Evolutionary conservation across 2,113 vertebrate genomes (phyloP).

Genomic region (Mesoclemmys tuberculata): DNA sequence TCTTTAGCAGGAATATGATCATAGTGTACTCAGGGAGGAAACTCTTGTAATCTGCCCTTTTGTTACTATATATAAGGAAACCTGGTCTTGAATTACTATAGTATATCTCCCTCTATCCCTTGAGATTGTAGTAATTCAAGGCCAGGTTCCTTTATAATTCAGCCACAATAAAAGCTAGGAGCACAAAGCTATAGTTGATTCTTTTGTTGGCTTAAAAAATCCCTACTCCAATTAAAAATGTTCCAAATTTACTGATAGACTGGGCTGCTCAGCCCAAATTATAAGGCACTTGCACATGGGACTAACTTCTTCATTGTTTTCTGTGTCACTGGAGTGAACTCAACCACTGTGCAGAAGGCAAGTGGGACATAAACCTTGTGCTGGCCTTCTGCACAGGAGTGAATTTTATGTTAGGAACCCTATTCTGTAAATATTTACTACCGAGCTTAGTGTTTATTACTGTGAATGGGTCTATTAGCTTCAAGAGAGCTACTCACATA

Average conservation of each 20-base stretch:
- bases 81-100: not conserved
- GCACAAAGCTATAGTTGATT: not conserved
- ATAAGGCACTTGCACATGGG: too few relatives aligned
- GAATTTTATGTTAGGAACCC: not conserved
- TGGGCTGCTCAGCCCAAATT: not conserved
- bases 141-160: not conserved
- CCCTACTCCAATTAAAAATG: not conserved
- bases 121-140: constrained; percentile 18
- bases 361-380: not conserved
- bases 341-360: not conserved
- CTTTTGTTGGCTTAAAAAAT: not conserved
- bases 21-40: constrained; percentile 63
- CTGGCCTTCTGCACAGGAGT: not conserved
- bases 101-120: not conserved
- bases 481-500: not conserved
- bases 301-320: not conserved
- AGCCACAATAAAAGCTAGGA: constrained; percentile 8
- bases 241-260: rapidly evolving
- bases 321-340: not conserved
- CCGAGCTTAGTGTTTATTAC: rapidly evolving
- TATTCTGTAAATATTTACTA: not conserved
- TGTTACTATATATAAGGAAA: not conserved
- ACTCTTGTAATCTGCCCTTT: constrained; percentile 55
- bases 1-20: not conserved
- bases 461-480: not conserved